Evolutionary conservation across 2,888 invertebrate species (phyloP).

Genomic region (Hypomecis punctinalis): DNA sequence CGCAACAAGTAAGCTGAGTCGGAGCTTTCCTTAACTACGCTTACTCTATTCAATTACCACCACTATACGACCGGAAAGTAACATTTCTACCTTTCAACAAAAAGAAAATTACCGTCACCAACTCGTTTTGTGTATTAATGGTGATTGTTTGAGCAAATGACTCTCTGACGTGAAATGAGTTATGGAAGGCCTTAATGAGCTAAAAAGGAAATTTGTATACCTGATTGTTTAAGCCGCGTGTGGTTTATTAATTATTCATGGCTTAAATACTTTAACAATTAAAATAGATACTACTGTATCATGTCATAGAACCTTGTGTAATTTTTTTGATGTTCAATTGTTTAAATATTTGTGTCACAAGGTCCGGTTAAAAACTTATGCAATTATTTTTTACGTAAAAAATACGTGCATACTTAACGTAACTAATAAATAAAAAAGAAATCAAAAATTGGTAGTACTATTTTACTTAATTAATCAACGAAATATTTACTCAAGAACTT

Average conservation of each 20-base stretch:
- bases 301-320: too few species aligned
- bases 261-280: neutral
- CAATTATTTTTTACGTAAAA: too few species aligned
- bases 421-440: too few species aligned
- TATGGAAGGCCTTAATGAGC: constrained; percentile 31
- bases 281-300: too few species aligned
- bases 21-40: constrained; percentile 50
- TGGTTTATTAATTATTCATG: constrained; percentile 9
- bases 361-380: too few species aligned
- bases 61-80: constrained; percentile 35
- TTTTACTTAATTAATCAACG: too few species aligned
- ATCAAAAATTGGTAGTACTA: too few species aligned
- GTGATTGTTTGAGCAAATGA: constrained; percentile 29
- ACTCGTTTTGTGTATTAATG: constrained; percentile 33
- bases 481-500: neutral
- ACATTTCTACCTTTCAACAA: constrained; percentile 18
- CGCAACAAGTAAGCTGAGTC: constrained; percentile 67
- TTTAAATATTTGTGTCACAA: too few species aligned
- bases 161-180: constrained; percentile 33
- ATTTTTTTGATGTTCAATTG: too few species aligned
- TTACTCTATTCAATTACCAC: constrained; percentile 45
- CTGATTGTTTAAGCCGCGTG: constrained; percentile 7
- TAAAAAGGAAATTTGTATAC: constrained; percentile 28
- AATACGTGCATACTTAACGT: too few species aligned
- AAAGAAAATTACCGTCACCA: constrained; percentile 21